Base-by-base conservation (phyloP, 2,888 invertebrate species). In the Hermodice carunculata region DNA sequence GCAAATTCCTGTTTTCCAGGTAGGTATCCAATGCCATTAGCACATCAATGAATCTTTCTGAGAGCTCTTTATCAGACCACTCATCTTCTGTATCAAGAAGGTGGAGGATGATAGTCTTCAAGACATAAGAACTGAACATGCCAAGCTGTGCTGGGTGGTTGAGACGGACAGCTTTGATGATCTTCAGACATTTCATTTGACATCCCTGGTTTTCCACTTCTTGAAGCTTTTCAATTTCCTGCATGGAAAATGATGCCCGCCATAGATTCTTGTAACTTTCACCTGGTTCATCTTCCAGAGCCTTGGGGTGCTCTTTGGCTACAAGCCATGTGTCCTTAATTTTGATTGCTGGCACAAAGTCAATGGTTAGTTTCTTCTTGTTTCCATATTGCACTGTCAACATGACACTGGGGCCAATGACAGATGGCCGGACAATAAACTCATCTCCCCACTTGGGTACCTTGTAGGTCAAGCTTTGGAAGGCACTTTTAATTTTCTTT, bases 101-200 rank as follows among this genome's bases (percentile, higher is more conserved):
- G 37, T 51, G 60, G 14, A 67, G 54, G n/a, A 66, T 48, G 28
- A 66, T 44, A 3, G 63, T 67, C 31, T 64, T 66, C 46, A 52
- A 56, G 40, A 43, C 32, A 37, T 69, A 69, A 19, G 66, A 44
- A 26, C 29, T 34, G 17, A 69, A 40, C 34, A 64, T 34, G 26
- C 66, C 64, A 29, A 69, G 64, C 42, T 69, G 64, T 2, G 51
- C 37, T 1, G 57, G 66, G 46, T 54, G 59, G 51, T 67, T 64
- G 1, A 56, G 42, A 4, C 66, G 60, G n/a, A 69, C 44, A 17
- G 64, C 64, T 37, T 69, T 66, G n/a, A 69, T 34, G 24, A 69
- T 61, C 48, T 67, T 63, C 48, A 69, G 48, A 17, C 53, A 54
- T 29, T 48, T 57, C 19, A 42, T 19, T 53, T 64, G 66, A 44